These are phyloP conservation scores for Drosophila nikananu DNA, from an alignment of 1,140 invertebrate genomes.

Conservation along the genomic window DNA sequence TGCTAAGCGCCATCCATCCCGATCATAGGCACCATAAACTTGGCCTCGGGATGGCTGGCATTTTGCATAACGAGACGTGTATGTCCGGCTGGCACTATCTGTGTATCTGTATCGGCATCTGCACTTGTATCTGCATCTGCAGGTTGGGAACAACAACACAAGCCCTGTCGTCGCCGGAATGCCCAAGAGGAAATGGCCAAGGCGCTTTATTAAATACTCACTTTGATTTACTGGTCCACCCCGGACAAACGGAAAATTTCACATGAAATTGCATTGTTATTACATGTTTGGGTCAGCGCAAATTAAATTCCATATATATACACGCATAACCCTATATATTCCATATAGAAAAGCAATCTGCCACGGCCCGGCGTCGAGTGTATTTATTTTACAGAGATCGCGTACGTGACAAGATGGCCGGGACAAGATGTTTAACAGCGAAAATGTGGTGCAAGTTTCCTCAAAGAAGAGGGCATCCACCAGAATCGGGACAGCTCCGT, in stretches of 20 bases:
- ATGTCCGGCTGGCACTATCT: slow-evolving; percentile 45
- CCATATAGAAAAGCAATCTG: slow-evolving; percentile 84
- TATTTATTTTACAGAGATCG: slow-evolving; percentile 77
- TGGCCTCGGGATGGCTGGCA: slow-evolving; percentile 48
- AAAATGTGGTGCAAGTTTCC: slow-evolving; percentile 64
- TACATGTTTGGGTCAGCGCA: slow-evolving; percentile 82
- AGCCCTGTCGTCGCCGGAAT: slow-evolving; percentile 38
- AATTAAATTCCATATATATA: slow-evolving; percentile 79
- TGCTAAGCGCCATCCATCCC: slow-evolving; percentile 54
- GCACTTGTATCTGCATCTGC: slow-evolving; percentile 13
- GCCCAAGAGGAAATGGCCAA: slow-evolving; percentile 30
- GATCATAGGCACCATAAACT: slow-evolving; percentile 55
- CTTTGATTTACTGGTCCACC: slow-evolving; percentile 31
- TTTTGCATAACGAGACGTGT: slow-evolving; percentile 72
- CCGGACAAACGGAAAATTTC: slow-evolving; percentile 61
- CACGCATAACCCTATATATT: slow-evolving; percentile 57
- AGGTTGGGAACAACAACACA: not conserved
- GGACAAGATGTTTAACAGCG: slow-evolving; percentile 82
- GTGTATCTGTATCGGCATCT: slow-evolving; percentile 28
- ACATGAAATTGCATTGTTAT: slow-evolving; percentile 84
- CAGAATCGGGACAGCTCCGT: not conserved
- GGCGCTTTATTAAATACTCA: slow-evolving; percentile 50
- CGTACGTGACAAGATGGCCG: slow-evolving; percentile 72
- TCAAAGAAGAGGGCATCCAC: slow-evolving; percentile 20
- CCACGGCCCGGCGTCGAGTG: slow-evolving; percentile 49